Base-by-base conservation (phyloP, 1,140 invertebrate genomes). In the Helicoverpa armigera region DNA sequence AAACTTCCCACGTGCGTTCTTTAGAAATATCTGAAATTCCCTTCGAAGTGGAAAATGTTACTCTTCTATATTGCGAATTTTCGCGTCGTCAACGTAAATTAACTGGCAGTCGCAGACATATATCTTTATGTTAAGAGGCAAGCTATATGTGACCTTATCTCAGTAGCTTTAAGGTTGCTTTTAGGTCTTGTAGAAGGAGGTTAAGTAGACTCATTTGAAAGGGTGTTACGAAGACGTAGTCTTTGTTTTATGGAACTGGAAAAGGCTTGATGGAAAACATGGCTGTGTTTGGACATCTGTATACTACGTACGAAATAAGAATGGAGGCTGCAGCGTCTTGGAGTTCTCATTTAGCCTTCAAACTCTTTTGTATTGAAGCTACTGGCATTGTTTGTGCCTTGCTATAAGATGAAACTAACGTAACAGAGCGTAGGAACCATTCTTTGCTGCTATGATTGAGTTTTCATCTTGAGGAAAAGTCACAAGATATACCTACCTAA, bases 261-360 rank as follows among this genome's bases (percentile, higher is more conserved):
- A 81, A 81, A 81, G 82, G 74, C 82, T 84, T 79, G 79, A 77
- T 80, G 82, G 79, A 69, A 79, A 83, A 61, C 56, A 51, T 23
- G 18, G 48, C 51, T 58, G 70, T 73, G 70, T 75, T 61, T 61
- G 56, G 29, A 75, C 56, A 14, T 73, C 53, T 73, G 31, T 67
- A 67, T 67, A 50, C 18, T 70, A 70, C 4, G 16, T 18, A 35
- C 43, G 43, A 50, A 50, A 51, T 53, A 51, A 50, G 3, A 29
- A 11, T 53, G 61, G 4, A 53, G 16, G 29, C 50, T 67, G 14
- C 50, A 9, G 14, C 10, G 50, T 2, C 51, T 73, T 31, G 56
- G 53, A 13, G 12, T 56, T 58, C 10, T 72, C 69, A 56, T 73
- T 53, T 73, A 13, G 65, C 12, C 48, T 29, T 18, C 67, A 54